Evolutionary conservation across 1,140 invertebrate species (phyloP), one percentile per base, ranked within the genome.

Genomic region (Forficula auricularia): DNA sequence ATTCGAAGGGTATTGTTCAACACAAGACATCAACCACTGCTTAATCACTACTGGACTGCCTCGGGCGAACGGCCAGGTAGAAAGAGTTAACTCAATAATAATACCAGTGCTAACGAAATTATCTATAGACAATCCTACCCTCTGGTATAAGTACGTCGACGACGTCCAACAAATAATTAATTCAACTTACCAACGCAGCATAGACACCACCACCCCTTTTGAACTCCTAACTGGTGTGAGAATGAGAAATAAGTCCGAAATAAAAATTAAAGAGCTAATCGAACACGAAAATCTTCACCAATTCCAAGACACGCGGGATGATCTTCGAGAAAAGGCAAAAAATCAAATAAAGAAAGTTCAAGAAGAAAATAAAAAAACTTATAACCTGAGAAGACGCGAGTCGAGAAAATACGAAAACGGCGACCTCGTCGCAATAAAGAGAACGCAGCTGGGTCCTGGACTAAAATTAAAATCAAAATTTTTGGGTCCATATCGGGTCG

Each of bases 61-160:
- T 0, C 35, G 52, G 44, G 45, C 48, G 6, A 60, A 58, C 35
- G 55, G 53, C 3, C 52, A 60, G 34, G 50, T 58, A 2, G 56
- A 61, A 40, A n/a, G 54, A 12, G 42, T 56, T 1, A 55, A 56
- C 48, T 15, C 46, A 16, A 52, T 44, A 6, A 48, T 59, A 7
- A 52, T 54, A n/a, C 47, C 52, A 16, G 19, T n/a, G 19, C 12
- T 52, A 44, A 53, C 46, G 3, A 63, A 62, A 27, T 34, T 62
- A 2, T 38, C 45, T 39, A 40, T 49, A 3, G 47, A 52, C 0
- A 43, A 54, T 38, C 52, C 54, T 2, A 37, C 10, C 7, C 38
- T 54, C 36, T 61, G 59, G 53, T 58, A 55, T 40, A 50, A 50
- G 38, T 19, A 55, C 35, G 46, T 63, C 0, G 39, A 46, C 4